Base-by-base conservation (phyloP, 2,888 invertebrate genomes). In the Drosophila acutilabella region DNA sequence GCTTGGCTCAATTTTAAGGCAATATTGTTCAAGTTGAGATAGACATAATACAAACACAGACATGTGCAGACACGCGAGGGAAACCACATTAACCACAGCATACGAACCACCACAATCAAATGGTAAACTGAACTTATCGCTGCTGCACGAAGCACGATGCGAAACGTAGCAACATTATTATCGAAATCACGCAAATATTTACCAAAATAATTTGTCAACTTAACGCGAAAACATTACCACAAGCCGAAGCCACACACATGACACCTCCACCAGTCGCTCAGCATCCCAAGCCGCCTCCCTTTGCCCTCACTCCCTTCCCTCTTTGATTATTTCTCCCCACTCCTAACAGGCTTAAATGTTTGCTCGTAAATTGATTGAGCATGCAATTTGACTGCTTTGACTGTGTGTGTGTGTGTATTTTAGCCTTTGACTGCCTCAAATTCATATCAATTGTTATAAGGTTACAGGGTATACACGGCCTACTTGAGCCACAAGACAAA, bases 141-240 rank as follows among this genome's bases (percentile, higher is more conserved):
- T 26, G n/a, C 1, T 36, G 33, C 33, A 57, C 45, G 59, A 44
- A 42, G 58, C 33, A 57, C 45, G 59, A 44, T 40, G 58, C 80
- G 33, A 44, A 42, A 54, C 80, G 33, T 47, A 52, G 74, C 57
- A 71, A 72, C 74, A 71, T 87, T 80, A 80, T 85, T 80, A 85
- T 84, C 70, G 71, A 73, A 80, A 84, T 87, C 82, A 84, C 79
- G 80, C 80, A 86, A 88, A 88, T 88, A 87, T 87, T 86, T 86
- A 86, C 82, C 78, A 73, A 86, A 88, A 88, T 79, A 86, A 88
- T 88, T 88, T 86, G 88, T 88, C 87, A 88, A 86, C 81, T 78
- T 84, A 79, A 78, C 86, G 78, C 80, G 81, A 71, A 78, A 74
- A 71, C 76, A 76, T 60, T 61, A 74, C 80, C 86, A 61, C 77